These are phyloP conservation scores for Darevskia mixta DNA, from an alignment of 2,797 vertebrate species.

Conservation along the genomic window DNA sequence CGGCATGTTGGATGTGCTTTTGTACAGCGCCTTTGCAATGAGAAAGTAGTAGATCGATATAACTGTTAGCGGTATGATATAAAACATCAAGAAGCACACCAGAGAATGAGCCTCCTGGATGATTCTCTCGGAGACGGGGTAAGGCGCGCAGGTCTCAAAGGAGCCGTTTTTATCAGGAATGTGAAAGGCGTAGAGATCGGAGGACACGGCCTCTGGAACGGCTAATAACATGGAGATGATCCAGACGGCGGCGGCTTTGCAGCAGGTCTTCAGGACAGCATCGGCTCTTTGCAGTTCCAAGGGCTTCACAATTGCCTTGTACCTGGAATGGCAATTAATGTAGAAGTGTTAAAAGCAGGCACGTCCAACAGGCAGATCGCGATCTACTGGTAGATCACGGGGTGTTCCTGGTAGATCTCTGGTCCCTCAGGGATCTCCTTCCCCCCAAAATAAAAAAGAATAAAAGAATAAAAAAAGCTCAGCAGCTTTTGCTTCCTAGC, in stretches of 20 bases:
- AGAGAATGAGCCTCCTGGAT: conserved; percentile 83
- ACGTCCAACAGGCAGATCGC: too few relatives aligned
- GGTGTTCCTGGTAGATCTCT: too few relatives aligned
- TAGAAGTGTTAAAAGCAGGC: background rate
- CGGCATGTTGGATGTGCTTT: conserved; percentile 82
- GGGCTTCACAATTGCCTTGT: conserved; percentile 83
- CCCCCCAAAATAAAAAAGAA: too few relatives aligned
- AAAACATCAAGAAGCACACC: conserved; percentile 83
- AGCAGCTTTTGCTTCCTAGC: too few relatives aligned
- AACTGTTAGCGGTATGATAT: conserved; percentile 80
- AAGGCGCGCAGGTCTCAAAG: conserved; percentile 80
- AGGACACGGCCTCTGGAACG: conserved; percentile 83
- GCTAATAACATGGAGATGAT: conserved; percentile 82
- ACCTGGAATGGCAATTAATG: conserved; percentile 66
- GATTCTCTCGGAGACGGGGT: conserved; percentile 80
- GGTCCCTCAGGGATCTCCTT: too few relatives aligned
- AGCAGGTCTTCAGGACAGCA: conserved; percentile 80
- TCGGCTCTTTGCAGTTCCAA: conserved; percentile 81
- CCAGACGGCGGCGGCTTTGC: conserved; percentile 82
- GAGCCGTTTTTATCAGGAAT: conserved; percentile 77
- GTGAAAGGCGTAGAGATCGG: conserved; percentile 81
- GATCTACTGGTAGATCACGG: too few relatives aligned
- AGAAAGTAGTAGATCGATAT: conserved; percentile 85
- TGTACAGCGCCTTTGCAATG: conserved; percentile 82
- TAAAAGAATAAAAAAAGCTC: too few relatives aligned